Percentiles rank a stretch among this genome's conserved stretches.
Evolutionary conservation across 2,888 invertebrate species (phyloP).

Genomic region (Operophtera brumata): DNA sequence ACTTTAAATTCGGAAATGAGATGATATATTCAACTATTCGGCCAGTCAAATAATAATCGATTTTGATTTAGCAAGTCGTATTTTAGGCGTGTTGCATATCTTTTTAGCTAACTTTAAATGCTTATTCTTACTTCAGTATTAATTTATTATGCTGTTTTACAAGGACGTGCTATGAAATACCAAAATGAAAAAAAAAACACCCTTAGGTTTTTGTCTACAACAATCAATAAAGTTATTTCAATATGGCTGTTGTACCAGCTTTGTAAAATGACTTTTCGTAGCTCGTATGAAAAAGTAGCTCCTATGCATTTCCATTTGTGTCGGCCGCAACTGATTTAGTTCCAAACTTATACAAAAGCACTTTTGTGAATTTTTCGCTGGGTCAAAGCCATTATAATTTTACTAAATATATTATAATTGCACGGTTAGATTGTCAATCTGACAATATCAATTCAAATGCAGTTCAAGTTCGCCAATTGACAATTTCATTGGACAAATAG

Average conservation of each 20-base stretch:
- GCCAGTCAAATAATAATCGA: neutral
- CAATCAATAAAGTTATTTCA: neutral
- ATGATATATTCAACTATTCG: neutral
- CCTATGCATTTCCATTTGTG: neutral
- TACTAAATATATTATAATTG: too few relatives aligned
- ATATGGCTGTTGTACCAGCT: neutral
- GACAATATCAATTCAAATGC: too few relatives aligned
- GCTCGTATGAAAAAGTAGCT: neutral
- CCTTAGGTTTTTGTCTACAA: neutral
- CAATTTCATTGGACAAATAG: too few relatives aligned
- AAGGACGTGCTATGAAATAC: slow-evolving; percentile 29
- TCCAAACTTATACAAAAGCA: too few relatives aligned
- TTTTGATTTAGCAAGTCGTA: slow-evolving; percentile 19
- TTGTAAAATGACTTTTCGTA: neutral
- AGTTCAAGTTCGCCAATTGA: too few relatives aligned
- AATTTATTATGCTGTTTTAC: slow-evolving; percentile 35
- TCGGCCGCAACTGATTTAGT: too few relatives aligned
- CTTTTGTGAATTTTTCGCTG: too few relatives aligned
- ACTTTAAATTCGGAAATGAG: neutral
- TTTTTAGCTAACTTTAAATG: neutral
- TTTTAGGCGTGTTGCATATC: slow-evolving; percentile 7
- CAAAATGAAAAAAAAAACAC: neutral
- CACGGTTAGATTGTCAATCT: too few relatives aligned
- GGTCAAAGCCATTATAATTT: too few relatives aligned
- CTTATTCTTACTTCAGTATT: slow-evolving; percentile 42